These are phyloP conservation scores for Chrosomus eos DNA, from an alignment of 2,797 vertebrate genomes.

Conservation along the genomic window DNA sequence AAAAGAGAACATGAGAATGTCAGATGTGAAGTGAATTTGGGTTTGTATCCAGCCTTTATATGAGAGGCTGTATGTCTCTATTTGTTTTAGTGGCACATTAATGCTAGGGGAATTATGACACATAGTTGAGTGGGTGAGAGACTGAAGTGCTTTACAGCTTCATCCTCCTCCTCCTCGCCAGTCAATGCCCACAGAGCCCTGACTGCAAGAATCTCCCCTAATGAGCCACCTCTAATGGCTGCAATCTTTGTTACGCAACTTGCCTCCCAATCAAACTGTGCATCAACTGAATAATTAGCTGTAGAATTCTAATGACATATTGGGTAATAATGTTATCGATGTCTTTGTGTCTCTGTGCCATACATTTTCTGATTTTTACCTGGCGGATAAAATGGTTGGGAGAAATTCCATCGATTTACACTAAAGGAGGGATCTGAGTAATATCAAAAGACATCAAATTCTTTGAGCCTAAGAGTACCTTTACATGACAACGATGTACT, in stretches of 20 bases:
- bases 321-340: constrained; percentile 20
- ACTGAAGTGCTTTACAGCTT: constrained; percentile 17
- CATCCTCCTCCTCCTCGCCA: not conserved
- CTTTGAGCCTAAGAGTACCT: not conserved
- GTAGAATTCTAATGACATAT: constrained; percentile 41
- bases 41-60: not conserved
- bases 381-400: not conserved
- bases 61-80: not conserved
- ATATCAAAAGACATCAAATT: not conserved
- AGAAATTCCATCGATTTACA: not conserved
- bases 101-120: constrained; percentile 25
- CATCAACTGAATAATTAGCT: constrained; percentile 39
- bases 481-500: not conserved
- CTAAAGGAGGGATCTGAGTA: not conserved
- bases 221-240: constrained; percentile 32
- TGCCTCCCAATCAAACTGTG: constrained; percentile 40
- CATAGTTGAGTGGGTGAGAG: constrained; percentile 1
- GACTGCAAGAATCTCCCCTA: constrained; percentile 14
- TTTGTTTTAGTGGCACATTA: constrained; percentile 22
- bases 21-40: not conserved
- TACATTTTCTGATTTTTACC: not conserved
- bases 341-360: not conserved
- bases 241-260: not conserved
- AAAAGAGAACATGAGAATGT: not conserved
- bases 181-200: constrained; percentile 22